Base-by-base conservation (phyloP, 2,888 invertebrate genomes). In the Dicyrtoma fusca region DNA sequence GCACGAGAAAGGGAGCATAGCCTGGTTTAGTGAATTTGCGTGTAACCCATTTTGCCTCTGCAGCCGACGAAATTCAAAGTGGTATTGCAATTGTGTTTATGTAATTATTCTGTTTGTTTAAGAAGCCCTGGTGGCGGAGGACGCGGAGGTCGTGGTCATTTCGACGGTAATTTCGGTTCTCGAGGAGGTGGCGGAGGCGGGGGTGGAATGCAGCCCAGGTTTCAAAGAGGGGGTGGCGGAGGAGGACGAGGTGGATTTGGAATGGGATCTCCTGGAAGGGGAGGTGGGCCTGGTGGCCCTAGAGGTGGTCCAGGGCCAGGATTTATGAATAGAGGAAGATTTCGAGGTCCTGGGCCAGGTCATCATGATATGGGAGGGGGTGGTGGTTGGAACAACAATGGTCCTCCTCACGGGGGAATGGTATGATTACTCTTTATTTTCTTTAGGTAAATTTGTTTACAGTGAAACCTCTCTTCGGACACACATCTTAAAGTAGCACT, bases 231-330 rank as follows among this genome's bases (percentile, higher is more conserved):
- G 19, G 69, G 69, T 25, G 69, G 69, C 13, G 72, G 76, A 10
- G 75, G 77, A 45, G 77, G 77, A 21, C 49, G 76, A 26, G 71
- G 77, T 51, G 78, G 80, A 11, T 76, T 75, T 34, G 34, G 34
- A 34, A 76, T 78, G 75, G 73, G 75, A 5, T 69, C 68, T 17
- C 70, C 68, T 44, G 74, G 73, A 72, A 72, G 77, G 64, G 74
- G 73, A 72, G 73, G 77, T 62, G 76, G 78, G 4, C 34, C 34
- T 5, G 34, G 34, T 25, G 10, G 53, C 13, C 59, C 34, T 8
- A 53, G 72, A 49, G 75, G 76, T 19, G 74, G 75, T 10, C 75
- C 76, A 44, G 69, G 72, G 6, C 74, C 73, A 1, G 64, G 79
- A 25, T 53, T 53, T 25, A 53, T 49, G 59, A 71, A 70, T 13